phyloP scores from a whole-genome alignment of 53 echinoderm and acorn worm species.

The Echinarachnius parma region DNA sequence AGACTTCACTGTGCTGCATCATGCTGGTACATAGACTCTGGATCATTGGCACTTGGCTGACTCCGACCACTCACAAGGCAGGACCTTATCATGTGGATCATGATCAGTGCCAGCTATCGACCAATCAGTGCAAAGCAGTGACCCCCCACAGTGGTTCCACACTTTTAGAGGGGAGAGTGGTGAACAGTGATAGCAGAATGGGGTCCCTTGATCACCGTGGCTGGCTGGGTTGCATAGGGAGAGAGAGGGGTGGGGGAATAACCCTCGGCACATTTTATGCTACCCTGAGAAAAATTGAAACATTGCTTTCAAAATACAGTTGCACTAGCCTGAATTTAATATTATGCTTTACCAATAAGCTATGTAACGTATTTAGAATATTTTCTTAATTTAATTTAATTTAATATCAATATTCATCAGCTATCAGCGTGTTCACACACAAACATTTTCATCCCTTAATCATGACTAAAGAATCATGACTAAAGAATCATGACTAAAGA shows the following conservation, averaged over 20 bases:
- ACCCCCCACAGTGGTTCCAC: background rate
- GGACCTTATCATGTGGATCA: constrained; percentile 42
- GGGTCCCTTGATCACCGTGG: too few species aligned
- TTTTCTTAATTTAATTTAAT: too few species aligned
- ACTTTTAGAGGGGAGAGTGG: background rate
- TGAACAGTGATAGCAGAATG: background rate
- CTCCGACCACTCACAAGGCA: constrained; percentile 30
- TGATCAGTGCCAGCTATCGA: constrained; percentile 6
- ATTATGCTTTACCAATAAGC: too few species aligned
- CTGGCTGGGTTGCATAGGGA: background rate
- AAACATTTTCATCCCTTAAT: too few species aligned
- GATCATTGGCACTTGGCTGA: too few species aligned
- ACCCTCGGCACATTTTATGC: background rate
- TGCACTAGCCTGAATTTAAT: too few species aligned
- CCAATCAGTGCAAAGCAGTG: constrained; percentile 14
- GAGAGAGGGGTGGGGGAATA: background rate
- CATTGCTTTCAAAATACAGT: too few species aligned
- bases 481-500: too few species aligned
- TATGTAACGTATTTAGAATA: too few species aligned
- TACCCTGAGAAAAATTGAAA: background rate
- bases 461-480: too few species aligned
- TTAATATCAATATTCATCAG: too few species aligned
- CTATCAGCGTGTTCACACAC: too few species aligned
- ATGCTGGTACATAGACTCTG: constrained; percentile 5
- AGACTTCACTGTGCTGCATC: background rate